Conservation (phyloP, 2,113 vertebrate species). For the Myocastor coypus region DNA sequence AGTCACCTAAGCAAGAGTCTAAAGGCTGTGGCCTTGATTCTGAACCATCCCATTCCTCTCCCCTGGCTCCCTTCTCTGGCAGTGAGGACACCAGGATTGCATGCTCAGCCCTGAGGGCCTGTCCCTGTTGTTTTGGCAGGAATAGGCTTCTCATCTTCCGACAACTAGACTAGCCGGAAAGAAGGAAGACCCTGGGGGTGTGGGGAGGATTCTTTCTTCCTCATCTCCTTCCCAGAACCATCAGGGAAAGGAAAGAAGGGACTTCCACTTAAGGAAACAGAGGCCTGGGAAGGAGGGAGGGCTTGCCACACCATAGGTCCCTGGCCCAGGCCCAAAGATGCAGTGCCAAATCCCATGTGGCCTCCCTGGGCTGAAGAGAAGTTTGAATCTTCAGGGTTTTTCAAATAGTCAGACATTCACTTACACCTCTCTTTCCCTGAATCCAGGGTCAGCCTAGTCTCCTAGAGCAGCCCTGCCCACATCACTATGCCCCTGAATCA, state of each 20-base stretch:
- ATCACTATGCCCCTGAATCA: not conserved
- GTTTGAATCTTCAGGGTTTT: not conserved
- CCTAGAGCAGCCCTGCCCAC: not conserved
- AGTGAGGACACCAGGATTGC: slow-evolving; percentile 60
- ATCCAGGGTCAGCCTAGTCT: not conserved
- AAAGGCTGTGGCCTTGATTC: slow-evolving; percentile 62
- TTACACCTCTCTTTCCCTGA: not conserved
- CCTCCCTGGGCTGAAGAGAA: not conserved
- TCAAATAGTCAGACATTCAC: not conserved
- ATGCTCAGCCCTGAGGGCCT: slow-evolving; percentile 65
- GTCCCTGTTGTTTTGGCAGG: slow-evolving; percentile 57
- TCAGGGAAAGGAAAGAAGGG: not conserved
- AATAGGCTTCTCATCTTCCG: slow-evolving; percentile 23
- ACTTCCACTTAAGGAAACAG: not conserved
- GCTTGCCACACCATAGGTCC: not conserved
- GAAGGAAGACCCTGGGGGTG: not conserved
- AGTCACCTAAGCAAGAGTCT: not conserved
- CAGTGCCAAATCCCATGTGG: not conserved
- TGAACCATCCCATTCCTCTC: not conserved
- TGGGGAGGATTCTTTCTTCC: slow-evolving; percentile 59
- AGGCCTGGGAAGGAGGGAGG: not conserved
- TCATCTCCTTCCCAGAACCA: slow-evolving; percentile 45
- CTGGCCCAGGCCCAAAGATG: not conserved
- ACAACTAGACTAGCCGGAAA: slow-evolving; percentile 31
- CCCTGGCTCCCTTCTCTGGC: slow-evolving; percentile 4